Evolutionary conservation across 1,140 invertebrate genomes (phyloP).

Genomic region (Euglossa dilemma): DNA sequence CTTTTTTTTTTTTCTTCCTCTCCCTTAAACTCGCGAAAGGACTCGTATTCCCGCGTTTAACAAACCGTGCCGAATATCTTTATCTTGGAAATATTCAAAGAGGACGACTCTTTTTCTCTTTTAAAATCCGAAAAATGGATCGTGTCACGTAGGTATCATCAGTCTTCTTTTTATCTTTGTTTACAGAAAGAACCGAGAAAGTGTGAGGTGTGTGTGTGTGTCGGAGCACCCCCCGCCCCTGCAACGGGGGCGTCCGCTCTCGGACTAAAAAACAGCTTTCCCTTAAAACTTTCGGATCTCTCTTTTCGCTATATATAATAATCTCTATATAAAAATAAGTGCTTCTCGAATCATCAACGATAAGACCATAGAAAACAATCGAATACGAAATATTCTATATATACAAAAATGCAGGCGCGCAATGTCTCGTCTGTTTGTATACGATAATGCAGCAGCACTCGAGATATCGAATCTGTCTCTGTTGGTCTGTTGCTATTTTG

Average conservation of each 20-base stretch:
- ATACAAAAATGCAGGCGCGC: slow-evolving; percentile 37
- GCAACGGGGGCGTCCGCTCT: slow-evolving; percentile 58
- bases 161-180: slow-evolving; percentile 64
- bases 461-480: slow-evolving; percentile 1
- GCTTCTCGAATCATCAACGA: slow-evolving; percentile 73
- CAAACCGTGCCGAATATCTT: slow-evolving; percentile 35
- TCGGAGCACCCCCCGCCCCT: slow-evolving; percentile 39
- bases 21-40: slow-evolving; percentile 6
- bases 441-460: slow-evolving; percentile 42
- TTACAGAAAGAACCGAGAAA: slow-evolving; percentile 63
- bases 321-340: slow-evolving; percentile 76
- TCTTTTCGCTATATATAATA: slow-evolving; percentile 37
- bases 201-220: background rate
- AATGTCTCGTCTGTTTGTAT: slow-evolving; percentile 22
- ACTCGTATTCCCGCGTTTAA: background rate
- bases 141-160: slow-evolving; percentile 65
- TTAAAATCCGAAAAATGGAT: slow-evolving; percentile 35
- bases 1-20: background rate
- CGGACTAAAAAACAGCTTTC: slow-evolving; percentile 38
- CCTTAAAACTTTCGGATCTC: slow-evolving; percentile 40
- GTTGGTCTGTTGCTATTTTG: background rate
- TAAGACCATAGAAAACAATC: slow-evolving; percentile 73
- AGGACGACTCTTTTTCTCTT: slow-evolving; percentile 28
- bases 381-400: slow-evolving; percentile 58
- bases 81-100: slow-evolving; percentile 13